Conservation (phyloP, 2,113 vertebrate genomes). For the Zosterops borbonicus region DNA sequence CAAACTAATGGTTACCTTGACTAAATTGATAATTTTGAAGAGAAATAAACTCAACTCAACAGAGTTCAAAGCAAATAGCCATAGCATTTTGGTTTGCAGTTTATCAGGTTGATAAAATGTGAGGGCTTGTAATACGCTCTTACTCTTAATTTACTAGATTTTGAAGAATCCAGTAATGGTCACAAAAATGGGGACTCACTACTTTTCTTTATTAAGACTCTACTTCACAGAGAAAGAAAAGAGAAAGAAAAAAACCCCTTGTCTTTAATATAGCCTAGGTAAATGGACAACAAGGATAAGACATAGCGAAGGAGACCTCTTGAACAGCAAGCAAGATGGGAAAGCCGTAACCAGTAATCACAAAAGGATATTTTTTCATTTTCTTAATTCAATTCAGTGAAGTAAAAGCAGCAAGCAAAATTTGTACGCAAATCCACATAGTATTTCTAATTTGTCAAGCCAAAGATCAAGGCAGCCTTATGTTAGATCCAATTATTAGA, state of each 20-base stretch:
- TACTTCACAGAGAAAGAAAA: background rate
- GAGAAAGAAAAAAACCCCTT: rapidly evolving
- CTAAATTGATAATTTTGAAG: background rate
- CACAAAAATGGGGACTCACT: background rate
- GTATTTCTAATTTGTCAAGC: background rate
- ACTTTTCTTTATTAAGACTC: background rate
- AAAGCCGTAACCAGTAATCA: background rate
- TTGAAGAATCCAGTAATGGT: background rate
- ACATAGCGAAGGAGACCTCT: background rate
- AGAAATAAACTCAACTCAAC: background rate
- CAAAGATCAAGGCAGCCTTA: background rate
- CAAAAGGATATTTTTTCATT: background rate
- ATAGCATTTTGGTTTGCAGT: background rate
- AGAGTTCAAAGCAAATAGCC: background rate
- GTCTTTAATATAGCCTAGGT: background rate
- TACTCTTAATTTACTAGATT: background rate
- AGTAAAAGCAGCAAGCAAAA: background rate
- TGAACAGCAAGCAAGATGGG: background rate
- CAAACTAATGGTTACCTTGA: background rate
- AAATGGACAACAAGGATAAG: background rate
- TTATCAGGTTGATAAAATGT: background rate
- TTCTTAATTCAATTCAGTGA: background rate
- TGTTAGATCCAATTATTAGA: background rate
- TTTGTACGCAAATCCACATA: background rate
- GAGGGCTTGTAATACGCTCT: background rate